Conservation (phyloP, 1,140 invertebrate species). For the Zaprionus kolodkinae region DNA sequence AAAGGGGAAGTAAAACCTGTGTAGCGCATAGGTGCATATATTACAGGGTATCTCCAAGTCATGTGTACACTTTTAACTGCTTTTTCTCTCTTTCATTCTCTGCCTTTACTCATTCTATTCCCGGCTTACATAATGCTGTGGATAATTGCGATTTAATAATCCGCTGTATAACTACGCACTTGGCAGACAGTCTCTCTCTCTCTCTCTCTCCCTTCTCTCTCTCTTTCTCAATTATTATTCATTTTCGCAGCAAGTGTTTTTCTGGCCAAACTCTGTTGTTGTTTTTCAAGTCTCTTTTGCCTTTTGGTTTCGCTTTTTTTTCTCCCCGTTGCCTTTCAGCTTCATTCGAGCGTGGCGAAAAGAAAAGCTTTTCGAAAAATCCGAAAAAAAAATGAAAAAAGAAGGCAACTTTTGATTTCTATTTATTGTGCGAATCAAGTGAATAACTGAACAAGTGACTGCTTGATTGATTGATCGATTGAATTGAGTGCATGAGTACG, state of each 20-base stretch:
- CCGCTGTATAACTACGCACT: slow-evolving; percentile 37
- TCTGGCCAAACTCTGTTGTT: slow-evolving; percentile 21
- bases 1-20: background rate
- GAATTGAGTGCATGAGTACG: slow-evolving; percentile 3
- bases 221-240: slow-evolving; percentile 35
- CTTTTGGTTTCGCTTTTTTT: slow-evolving; percentile 26
- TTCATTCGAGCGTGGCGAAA: slow-evolving; percentile 46
- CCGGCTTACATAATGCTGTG: slow-evolving; percentile 27
- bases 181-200: background rate
- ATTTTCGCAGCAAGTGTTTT: slow-evolving; percentile 45
- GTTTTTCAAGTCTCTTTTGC: slow-evolving; percentile 1
- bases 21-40: background rate
- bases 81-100: background rate
- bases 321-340: slow-evolving; percentile 25
- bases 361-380: slow-evolving; percentile 43
- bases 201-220: background rate
- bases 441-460: slow-evolving; percentile 20
- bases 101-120: background rate
- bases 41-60: background rate
- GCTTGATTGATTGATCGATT: slow-evolving; percentile 13
- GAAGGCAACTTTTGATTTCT: slow-evolving; percentile 50
- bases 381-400: background rate
- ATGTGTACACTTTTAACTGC: background rate
- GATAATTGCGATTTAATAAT: slow-evolving; percentile 32
- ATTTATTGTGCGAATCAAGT: slow-evolving; percentile 24